These are phyloP conservation scores for Pseudochirops cupreus DNA, from an alignment of 2,797 vertebrate species.

Conservation along the genomic window DNA sequence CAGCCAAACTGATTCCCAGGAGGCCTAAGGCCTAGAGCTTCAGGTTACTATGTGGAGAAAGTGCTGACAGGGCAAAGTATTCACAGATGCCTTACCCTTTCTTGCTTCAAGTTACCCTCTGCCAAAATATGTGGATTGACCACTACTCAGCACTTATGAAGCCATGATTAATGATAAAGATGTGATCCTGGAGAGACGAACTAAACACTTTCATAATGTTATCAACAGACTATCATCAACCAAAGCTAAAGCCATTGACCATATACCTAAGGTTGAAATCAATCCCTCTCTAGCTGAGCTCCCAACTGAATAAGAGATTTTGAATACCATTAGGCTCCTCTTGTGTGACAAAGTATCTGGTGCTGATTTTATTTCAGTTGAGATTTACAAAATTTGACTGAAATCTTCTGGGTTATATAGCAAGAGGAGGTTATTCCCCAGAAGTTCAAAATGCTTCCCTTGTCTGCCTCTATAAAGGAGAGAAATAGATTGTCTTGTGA, in stretches of 20 bases:
- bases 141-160: neutral
- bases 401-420: neutral
- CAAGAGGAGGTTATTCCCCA: neutral
- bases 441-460: neutral
- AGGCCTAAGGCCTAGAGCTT: neutral
- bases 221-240: neutral
- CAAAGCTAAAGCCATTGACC: neutral
- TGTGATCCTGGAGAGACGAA: neutral
- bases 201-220: neutral
- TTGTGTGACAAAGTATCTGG: neutral
- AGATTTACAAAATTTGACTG: neutral
- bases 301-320: neutral
- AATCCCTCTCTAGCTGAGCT: neutral
- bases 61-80: neutral
- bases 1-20: neutral
- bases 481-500: neutral
- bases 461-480: neutral
- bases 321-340: neutral
- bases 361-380: neutral
- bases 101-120: neutral
- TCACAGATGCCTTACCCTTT: neutral
- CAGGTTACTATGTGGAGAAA: neutral
- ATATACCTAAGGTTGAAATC: neutral
- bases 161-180: neutral
- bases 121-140: neutral